phyloP scores from a whole-genome alignment of 2,797 vertebrate genomes.

The Tangara arthus region DNA sequence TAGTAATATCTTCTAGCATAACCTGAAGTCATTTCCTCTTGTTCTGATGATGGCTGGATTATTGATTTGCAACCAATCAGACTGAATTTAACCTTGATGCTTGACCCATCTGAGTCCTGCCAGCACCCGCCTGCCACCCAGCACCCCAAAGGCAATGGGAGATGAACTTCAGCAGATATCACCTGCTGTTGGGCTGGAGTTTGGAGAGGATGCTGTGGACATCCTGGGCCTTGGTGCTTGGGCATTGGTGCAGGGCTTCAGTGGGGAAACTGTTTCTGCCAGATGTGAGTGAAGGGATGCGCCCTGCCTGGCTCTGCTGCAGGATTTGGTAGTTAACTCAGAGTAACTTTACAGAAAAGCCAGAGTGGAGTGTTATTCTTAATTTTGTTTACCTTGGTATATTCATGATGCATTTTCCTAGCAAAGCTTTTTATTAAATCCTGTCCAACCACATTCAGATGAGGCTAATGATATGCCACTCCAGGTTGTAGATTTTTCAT shows the following conservation, averaged over 20 bases:
- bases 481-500: background rate
- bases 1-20: background rate
- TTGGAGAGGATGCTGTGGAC: background rate
- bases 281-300: background rate
- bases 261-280: background rate
- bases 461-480: fast-evolving
- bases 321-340: background rate
- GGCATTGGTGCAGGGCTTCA: background rate
- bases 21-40: background rate
- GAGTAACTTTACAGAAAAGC: background rate
- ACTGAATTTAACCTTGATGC: background rate
- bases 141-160: background rate
- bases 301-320: background rate
- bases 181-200: background rate
- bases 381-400: background rate
- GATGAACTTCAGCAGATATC: background rate
- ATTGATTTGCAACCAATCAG: background rate
- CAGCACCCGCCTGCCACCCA: background rate
- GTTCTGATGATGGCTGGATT: background rate
- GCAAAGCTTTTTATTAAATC: background rate
- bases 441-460: background rate
- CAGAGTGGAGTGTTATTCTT: background rate
- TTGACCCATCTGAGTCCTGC: background rate
- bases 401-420: background rate
- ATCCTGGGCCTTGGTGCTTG: background rate